Evolutionary conservation across 2,797 vertebrate species (phyloP).

Genomic region (Pangasius sanitwongsei): DNA sequence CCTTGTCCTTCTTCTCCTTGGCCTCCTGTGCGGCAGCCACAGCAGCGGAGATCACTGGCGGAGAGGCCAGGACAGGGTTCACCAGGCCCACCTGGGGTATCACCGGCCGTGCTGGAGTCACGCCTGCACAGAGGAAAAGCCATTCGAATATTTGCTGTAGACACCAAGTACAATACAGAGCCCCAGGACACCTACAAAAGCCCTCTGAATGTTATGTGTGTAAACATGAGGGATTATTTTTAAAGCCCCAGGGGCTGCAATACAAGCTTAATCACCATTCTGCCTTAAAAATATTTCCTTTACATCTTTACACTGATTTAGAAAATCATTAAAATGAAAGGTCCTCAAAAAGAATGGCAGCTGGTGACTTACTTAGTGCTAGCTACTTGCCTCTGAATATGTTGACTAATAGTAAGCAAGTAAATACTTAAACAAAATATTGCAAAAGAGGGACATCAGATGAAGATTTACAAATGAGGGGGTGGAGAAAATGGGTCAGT

Average conservation of each 20-base stretch:
- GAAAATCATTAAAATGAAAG: neutral
- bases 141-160: slow-evolving; percentile 18
- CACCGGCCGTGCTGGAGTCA: slow-evolving; percentile 82
- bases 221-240: neutral
- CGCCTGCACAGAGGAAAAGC: slow-evolving; percentile 66
- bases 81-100: slow-evolving; percentile 86
- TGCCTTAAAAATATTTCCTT: slow-evolving; percentile 7
- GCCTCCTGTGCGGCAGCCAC: slow-evolving; percentile 70
- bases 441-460: slow-evolving; percentile 16
- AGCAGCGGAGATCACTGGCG: slow-evolving; percentile 63
- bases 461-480: slow-evolving; percentile 10
- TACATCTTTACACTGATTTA: neutral
- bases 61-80: slow-evolving; percentile 84
- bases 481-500: slow-evolving; percentile 23
- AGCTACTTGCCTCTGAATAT: slow-evolving; percentile 27
- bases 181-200: slow-evolving; percentile 30
- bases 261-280: neutral
- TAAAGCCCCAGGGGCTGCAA: slow-evolving; percentile 21
- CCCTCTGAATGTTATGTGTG: neutral
- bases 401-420: neutral
- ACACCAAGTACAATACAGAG: slow-evolving; percentile 16
- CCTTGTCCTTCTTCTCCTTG: slow-evolving; percentile 73
- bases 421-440: neutral
- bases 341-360: neutral
- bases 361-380: slow-evolving; percentile 4